These are phyloP conservation scores for Lucinisca nassula DNA, from an alignment of 2,888 invertebrate genomes.

Conservation along the genomic window DNA sequence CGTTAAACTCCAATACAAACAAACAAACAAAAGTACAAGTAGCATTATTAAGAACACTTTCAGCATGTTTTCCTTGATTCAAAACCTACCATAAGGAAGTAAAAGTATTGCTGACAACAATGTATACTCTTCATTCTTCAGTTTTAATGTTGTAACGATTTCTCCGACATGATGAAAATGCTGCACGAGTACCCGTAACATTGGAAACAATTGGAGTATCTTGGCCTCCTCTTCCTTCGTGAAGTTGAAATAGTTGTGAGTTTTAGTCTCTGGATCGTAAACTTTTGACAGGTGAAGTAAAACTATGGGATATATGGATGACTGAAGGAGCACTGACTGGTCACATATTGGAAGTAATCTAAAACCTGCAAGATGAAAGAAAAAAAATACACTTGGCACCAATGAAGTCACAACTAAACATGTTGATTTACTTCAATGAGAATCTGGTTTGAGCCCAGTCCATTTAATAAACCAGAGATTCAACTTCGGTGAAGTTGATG, in stretches of 20 bases:
- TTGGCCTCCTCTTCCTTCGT: slow-evolving; percentile 69
- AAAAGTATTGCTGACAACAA: slow-evolving; percentile 83
- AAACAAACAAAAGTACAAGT: no score
- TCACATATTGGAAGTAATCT: slow-evolving; percentile 79
- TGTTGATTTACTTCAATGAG: no score
- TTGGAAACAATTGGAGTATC: slow-evolving; percentile 79
- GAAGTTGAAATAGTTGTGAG: slow-evolving; percentile 83
- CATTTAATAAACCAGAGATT: no score
- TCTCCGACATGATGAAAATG: slow-evolving; percentile 83
- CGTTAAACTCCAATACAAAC: no score
- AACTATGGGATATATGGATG: slow-evolving; percentile 84
- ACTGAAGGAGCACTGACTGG: slow-evolving; percentile 82
- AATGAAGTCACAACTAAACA: no score
- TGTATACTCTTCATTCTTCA: slow-evolving; percentile 81
- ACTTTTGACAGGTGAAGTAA: slow-evolving; percentile 78
- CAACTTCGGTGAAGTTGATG: no score
- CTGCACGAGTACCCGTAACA: slow-evolving; percentile 71
- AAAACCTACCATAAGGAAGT: slow-evolving; percentile 75
- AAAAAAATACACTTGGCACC: no score
- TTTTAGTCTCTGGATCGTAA: slow-evolving; percentile 78
- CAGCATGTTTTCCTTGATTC: no score
- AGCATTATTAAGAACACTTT: no score
- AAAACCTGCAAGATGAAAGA: slow-evolving; percentile 78
- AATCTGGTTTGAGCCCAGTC: no score
- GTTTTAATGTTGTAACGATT: slow-evolving; percentile 74